Percentiles rank a stretch among this genome's conserved stretches.
phyloP scores from a whole-genome alignment of 2,113 vertebrate species.

The Neodon shergylaensis region DNA sequence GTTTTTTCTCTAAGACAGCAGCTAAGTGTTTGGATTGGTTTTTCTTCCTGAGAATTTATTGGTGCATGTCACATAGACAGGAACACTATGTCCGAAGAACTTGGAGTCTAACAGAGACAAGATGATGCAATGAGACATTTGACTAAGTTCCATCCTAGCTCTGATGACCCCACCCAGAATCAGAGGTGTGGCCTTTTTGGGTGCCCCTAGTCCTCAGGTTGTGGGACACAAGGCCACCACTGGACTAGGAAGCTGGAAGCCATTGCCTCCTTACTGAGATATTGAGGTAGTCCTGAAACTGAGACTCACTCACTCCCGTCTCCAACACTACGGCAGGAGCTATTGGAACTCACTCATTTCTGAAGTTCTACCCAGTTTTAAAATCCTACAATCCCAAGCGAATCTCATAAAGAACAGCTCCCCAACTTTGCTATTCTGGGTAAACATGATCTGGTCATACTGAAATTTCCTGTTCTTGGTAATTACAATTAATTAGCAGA shows the following conservation, averaged over 20 bases:
- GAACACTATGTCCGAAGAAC: conserved; percentile 73
- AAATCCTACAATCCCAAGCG: conserved; percentile 12
- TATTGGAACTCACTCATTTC: background rate
- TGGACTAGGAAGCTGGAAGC: background rate
- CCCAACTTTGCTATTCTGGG: conserved; percentile 30
- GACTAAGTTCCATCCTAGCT: conserved; percentile 59
- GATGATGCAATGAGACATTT: conserved; percentile 69
- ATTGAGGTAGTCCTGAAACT: background rate
- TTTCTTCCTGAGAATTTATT: conserved; percentile 62
- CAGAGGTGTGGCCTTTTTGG: background rate
- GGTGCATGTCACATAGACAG: conserved; percentile 71
- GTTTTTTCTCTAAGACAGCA: background rate
- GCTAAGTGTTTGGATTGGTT: conserved; percentile 60
- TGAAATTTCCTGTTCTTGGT: conserved; percentile 75
- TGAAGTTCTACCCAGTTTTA: conserved; percentile 12
- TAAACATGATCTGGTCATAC: conserved; percentile 68
- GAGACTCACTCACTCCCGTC: background rate
- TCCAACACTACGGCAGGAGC: background rate
- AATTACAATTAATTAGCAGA: conserved; percentile 77
- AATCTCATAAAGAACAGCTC: conserved; percentile 30
- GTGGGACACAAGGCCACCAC: background rate
- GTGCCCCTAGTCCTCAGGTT: background rate
- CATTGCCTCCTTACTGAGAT: background rate
- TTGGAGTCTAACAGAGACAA: conserved; percentile 56
- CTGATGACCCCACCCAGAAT: conserved; percentile 43